A percentile compares a stretch with the other conserved stretches of the same genome.
These are phyloP conservation scores for Thecophora atra DNA, from an alignment of 2,888 invertebrate genomes.

Conservation along the genomic window DNA sequence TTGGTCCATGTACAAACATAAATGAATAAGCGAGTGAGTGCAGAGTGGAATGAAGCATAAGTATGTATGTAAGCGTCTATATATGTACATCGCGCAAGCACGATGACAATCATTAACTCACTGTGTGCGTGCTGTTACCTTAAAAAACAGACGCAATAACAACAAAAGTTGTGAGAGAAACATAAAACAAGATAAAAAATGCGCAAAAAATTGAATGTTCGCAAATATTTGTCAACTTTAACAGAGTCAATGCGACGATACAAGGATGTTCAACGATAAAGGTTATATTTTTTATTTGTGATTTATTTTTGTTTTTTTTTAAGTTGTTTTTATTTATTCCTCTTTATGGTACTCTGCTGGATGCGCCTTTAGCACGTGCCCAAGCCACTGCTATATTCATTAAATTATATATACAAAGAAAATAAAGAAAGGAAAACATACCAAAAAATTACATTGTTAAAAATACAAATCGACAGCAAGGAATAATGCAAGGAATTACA, in stretches of 20 bases:
- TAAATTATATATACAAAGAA: background rate
- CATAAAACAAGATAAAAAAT: background rate
- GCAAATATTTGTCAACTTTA: background rate
- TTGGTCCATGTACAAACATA: no score
- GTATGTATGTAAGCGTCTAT: background rate
- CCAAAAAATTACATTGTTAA: background rate
- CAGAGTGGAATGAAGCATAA: background rate
- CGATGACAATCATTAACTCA: constrained; percentile 28
- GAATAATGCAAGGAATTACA: background rate
- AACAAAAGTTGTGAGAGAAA: background rate
- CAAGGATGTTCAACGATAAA: background rate
- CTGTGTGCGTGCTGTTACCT: background rate
- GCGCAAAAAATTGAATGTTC: background rate
- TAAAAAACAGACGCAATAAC: background rate
- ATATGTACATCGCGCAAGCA: background rate
- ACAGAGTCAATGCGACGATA: background rate
- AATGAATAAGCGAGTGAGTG: background rate
- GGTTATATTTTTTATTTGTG: background rate
- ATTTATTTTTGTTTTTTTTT: background rate
- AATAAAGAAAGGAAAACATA: background rate
- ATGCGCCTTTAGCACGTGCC: background rate
- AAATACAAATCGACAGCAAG: background rate
- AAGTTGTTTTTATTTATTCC: no score
- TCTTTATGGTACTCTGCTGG: no score
- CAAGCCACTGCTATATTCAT: background rate